These are phyloP conservation scores for Samia ricini DNA, from an alignment of 1,140 invertebrate genomes.

Conservation along the genomic window DNA sequence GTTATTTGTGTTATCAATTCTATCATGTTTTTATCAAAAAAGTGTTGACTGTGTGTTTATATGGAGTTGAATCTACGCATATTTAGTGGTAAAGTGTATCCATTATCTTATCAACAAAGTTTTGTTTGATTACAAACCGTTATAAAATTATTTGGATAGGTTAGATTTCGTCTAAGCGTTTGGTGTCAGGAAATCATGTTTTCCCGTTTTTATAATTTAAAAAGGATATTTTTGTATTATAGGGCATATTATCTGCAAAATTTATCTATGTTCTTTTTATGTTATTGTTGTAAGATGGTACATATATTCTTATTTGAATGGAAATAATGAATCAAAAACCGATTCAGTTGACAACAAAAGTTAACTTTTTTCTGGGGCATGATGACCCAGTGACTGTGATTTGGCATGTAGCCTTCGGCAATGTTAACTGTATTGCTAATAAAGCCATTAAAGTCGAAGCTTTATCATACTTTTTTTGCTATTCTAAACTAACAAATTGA, in stretches of 20 bases:
- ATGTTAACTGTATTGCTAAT: conserved; percentile 21
- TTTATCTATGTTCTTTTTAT: background rate
- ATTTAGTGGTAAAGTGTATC: conserved; percentile 64
- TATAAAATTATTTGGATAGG: conserved; percentile 50
- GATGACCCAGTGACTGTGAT: conserved; percentile 27
- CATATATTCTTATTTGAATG: conserved; percentile 1
- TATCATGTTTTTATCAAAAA: conserved; percentile 77
- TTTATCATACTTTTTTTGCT: conserved; percentile 1
- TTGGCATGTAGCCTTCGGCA: conserved; percentile 31
- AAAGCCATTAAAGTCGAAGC: background rate
- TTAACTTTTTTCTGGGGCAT: conserved; percentile 15
- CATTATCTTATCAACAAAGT: conserved; percentile 57
- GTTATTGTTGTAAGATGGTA: background rate
- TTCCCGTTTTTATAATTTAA: conserved; percentile 60
- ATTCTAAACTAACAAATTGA: background rate
- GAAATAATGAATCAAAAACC: conserved; percentile 10
- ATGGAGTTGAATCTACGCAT: conserved; percentile 52
- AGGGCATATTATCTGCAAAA: conserved; percentile 24
- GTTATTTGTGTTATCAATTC: conserved; percentile 72
- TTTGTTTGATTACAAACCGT: conserved; percentile 36
- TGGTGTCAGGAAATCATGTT: conserved; percentile 50
- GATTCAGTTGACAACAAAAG: background rate
- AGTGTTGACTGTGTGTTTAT: conserved; percentile 66
- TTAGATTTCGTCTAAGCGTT: conserved; percentile 41
- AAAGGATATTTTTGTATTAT: conserved; percentile 21